These are phyloP conservation scores for Endotricha flammealis DNA, from an alignment of 2,888 invertebrate species.

Conservation along the genomic window DNA sequence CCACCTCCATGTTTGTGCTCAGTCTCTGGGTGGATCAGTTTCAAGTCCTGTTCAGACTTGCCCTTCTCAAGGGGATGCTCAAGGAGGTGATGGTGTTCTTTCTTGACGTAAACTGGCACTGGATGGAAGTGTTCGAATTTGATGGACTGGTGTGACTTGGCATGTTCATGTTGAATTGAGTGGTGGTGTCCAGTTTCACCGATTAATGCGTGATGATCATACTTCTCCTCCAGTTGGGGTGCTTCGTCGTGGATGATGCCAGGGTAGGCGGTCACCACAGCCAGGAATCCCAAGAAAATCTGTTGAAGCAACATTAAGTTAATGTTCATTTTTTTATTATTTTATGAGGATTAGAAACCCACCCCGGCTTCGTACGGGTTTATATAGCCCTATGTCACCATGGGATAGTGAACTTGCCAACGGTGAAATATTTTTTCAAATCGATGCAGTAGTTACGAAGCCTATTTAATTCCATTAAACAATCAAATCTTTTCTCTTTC, in stretches of 20 bases:
- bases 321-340: too few species aligned
- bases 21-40: conserved; percentile 79
- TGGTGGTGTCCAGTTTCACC: conserved; percentile 77
- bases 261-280: conserved; percentile 64
- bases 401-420: too few species aligned
- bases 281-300: conserved; percentile 71
- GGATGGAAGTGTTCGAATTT: conserved; percentile 84
- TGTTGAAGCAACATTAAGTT: conserved; percentile 35
- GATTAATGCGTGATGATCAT: conserved; percentile 55
- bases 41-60: conserved; percentile 78
- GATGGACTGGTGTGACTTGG: conserved; percentile 83
- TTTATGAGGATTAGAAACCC: too few species aligned
- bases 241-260: conserved; percentile 65
- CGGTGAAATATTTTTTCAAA: too few species aligned
- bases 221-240: conserved; percentile 57
- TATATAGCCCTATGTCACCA: too few species aligned
- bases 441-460: too few species aligned
- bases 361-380: too few species aligned
- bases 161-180: conserved; percentile 80
- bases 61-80: conserved; percentile 82
- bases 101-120: conserved; percentile 83
- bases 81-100: conserved; percentile 81
- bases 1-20: conserved; percentile 79
- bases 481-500: too few species aligned
- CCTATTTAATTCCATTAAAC: too few species aligned